Evolutionary conservation across 2,113 vertebrate species (phyloP), one percentile per base, ranked within the genome.

Genomic region (Neodontobutis hainanensis): DNA sequence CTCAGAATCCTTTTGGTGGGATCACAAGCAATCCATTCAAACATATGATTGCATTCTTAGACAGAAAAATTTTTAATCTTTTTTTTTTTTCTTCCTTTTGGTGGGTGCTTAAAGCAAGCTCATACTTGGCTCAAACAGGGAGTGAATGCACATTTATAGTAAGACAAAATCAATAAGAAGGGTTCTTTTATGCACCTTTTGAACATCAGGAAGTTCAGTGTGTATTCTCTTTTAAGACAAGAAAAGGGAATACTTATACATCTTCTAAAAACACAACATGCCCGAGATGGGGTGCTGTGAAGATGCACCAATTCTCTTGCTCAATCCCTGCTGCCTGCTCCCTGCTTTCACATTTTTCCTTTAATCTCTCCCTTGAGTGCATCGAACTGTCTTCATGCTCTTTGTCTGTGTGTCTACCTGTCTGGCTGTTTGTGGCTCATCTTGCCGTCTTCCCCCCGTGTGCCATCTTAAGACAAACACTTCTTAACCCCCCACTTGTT

Each of bases 321-420:
- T 77, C 68, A 59, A 75, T 67, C 56, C 77, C 71, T 78, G 68
- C 71, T 42, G 49, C 75, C 58, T 65, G 62, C 60, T 79, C 78
- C 76, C 19, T 27, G 19, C 73, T 72, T 80, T 83, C 63, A 85
- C 19, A 83, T 85, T 70, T 74, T 69, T 68, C 70, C 70, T 78
- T 84, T 79, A 86, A 84, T 82, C 73, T 78, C 62, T 83, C 82
- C 80, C 85, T 43, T 1, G 77, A 84, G 86, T 70, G 38, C 75
- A 65, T 80, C 85, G 40, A 51, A 68, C 77, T 69, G 74, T 73
- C 78, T 81, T 80, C 35, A 7, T 69, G 79, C 78, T 61, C 81
- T 84, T 85, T 83, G 78, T 80, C 82, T 85, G 73, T 57, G 40
- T 67, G 47, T 68, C 79, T 86, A 64, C 73, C 77, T 82, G 73